These are phyloP conservation scores for Drosophila novamexicana DNA, from an alignment of 1,140 invertebrate species.

Conservation along the genomic window DNA sequence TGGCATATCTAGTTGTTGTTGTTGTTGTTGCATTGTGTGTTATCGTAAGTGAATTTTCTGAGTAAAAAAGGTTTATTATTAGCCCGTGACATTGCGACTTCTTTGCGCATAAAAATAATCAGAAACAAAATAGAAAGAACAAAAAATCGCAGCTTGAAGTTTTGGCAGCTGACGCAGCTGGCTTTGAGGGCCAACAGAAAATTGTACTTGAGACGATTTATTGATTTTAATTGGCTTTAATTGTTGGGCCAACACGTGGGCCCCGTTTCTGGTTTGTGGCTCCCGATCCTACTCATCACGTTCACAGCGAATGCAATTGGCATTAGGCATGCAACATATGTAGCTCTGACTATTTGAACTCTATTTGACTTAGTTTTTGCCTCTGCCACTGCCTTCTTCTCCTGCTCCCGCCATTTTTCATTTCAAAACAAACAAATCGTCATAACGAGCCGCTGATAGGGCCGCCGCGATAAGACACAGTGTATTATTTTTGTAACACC, in stretches of 20 bases:
- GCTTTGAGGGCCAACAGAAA: slow-evolving; percentile 54
- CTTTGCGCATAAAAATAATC: slow-evolving; percentile 12
- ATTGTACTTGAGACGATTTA: slow-evolving; percentile 56
- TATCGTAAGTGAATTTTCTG: slow-evolving; percentile 64
- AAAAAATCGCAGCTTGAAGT: slow-evolving; percentile 9
- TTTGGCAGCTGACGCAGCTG: not conserved
- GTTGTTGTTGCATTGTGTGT: slow-evolving; percentile 27
- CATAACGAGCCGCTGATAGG: slow-evolving; percentile 31
- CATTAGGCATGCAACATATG: not conserved
- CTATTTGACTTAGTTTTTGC: slow-evolving; percentile 15
- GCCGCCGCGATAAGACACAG: slow-evolving; percentile 19
- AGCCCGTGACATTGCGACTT: slow-evolving; percentile 61
- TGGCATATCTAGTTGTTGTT: slow-evolving; percentile 32
- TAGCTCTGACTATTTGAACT: slow-evolving; percentile 26
- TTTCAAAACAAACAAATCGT: slow-evolving; percentile 58
- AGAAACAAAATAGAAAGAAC: not conserved
- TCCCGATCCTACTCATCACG: slow-evolving; percentile 29
- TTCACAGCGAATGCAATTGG: slow-evolving; percentile 33
- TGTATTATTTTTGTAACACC: slow-evolving; percentile 55
- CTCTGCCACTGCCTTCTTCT: not conserved
- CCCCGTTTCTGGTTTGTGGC: too few relatives aligned
- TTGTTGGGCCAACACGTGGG: slow-evolving; percentile 36
- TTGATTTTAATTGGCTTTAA: slow-evolving; percentile 79
- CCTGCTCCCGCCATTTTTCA: slow-evolving; percentile 5
- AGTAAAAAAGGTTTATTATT: slow-evolving; percentile 65